Evolutionary conservation across 2,113 vertebrate species (phyloP).

Genomic region (Syngnathus typhle): DNA sequence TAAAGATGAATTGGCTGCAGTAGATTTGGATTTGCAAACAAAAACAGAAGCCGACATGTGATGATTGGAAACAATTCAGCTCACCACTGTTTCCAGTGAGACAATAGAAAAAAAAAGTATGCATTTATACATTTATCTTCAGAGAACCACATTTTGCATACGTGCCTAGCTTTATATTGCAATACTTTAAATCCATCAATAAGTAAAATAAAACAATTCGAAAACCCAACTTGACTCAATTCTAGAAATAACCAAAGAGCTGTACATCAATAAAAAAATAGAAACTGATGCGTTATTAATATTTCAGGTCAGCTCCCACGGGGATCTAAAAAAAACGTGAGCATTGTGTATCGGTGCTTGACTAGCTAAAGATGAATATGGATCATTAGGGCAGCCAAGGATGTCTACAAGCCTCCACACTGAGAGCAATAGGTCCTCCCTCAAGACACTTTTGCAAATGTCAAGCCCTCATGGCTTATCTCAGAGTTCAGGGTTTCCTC

Average conservation of each 20-base stretch:
- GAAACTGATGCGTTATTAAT: neutral
- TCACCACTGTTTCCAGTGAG: no score
- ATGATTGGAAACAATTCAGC: no score
- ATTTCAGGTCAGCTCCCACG: neutral
- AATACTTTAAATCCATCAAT: neutral
- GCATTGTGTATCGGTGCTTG: constrained; percentile 13
- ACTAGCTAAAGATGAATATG: constrained; percentile 51
- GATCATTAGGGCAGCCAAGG: constrained; percentile 45
- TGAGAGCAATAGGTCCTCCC: constrained; percentile 38
- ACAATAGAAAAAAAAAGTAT: no score
- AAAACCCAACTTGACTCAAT: no score
- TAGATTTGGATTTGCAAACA: neutral
- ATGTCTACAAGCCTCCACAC: constrained; percentile 38
- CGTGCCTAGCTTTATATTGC: neutral
- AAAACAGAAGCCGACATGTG: neutral
- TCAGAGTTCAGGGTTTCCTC: constrained; percentile 27
- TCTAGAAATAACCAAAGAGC: neutral
- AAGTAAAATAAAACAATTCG: neutral
- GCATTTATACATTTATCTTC: no score
- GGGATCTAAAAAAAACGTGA: neutral
- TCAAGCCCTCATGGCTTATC: constrained; percentile 34
- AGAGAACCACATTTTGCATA: no score
- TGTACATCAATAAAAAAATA: neutral
- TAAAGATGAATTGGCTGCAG: neutral
- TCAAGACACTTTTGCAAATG: constrained; percentile 49